These are phyloP conservation scores for Eupithecia subumbrata DNA, from an alignment of 2,888 invertebrate species.

Conservation along the genomic window DNA sequence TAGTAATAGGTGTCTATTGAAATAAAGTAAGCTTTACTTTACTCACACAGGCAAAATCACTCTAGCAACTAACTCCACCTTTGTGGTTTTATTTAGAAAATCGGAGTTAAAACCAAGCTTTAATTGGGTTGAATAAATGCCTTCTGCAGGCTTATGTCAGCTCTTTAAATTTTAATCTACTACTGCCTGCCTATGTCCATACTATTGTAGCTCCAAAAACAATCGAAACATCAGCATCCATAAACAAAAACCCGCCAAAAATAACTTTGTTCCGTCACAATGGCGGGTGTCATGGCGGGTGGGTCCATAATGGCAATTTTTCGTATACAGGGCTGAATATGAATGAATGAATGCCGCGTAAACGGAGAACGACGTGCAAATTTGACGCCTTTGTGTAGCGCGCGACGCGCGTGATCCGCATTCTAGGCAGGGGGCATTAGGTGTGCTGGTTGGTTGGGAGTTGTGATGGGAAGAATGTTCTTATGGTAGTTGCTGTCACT, in stretches of 20 bases:
- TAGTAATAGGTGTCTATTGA: neutral
- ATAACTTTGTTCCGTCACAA: slow-evolving; percentile 41
- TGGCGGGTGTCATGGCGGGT: slow-evolving; percentile 66
- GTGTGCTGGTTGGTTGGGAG: neutral
- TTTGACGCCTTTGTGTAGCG: slow-evolving; percentile 79
- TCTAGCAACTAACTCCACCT: neutral
- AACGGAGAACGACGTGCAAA: slow-evolving; percentile 82
- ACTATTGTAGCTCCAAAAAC: neutral
- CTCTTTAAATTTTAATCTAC: no score
- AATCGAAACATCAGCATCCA: slow-evolving; percentile 22
- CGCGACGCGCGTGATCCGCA: slow-evolving; percentile 74
- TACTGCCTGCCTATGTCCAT: no score
- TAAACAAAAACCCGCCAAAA: slow-evolving; percentile 38
- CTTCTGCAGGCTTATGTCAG: no score
- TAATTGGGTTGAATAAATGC: no score
- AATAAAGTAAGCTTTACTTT: neutral
- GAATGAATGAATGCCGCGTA: slow-evolving; percentile 79
- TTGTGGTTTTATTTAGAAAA: neutral
- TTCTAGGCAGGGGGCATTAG: slow-evolving; percentile 46
- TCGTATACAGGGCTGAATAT: slow-evolving; percentile 77
- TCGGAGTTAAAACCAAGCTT: no score
- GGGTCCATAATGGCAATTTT: slow-evolving; percentile 79
- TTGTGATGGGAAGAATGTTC: neutral
- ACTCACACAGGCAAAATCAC: neutral
- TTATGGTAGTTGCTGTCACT: no score